Evolutionary conservation across 2,888 invertebrate species (phyloP).

Genomic region (Actias luna): DNA sequence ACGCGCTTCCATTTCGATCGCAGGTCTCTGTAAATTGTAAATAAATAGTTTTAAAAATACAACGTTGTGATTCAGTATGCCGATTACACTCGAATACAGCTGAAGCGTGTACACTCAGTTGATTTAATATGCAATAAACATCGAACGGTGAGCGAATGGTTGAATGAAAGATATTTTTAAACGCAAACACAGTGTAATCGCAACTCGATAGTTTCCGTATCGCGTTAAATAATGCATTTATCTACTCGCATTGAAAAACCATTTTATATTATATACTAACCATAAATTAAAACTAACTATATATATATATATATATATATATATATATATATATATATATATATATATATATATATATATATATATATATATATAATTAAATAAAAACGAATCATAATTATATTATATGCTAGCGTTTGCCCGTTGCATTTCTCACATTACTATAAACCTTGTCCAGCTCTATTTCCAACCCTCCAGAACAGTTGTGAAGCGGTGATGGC

Average conservation of each 20-base stretch:
- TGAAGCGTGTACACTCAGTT: neutral
- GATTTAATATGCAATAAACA: neutral
- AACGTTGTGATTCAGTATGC: neutral
- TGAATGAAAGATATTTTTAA: constrained; percentile 10
- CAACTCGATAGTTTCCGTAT: constrained; percentile 6
- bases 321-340: too few species aligned
- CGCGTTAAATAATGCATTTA: neutral
- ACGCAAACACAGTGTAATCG: neutral
- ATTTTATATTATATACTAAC: neutral
- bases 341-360: too few species aligned
- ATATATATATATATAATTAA: too few species aligned
- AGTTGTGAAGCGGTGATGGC: too few species aligned
- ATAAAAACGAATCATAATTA: too few species aligned
- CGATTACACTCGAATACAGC: neutral
- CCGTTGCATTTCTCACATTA: too few species aligned
- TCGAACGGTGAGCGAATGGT: neutral
- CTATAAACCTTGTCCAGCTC: too few species aligned
- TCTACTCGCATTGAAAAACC: neutral
- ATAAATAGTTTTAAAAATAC: neutral
- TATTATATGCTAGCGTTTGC: too few species aligned
- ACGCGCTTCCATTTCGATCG: too few species aligned
- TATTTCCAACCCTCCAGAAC: too few species aligned
- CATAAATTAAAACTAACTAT: neutral
- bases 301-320: too few species aligned
- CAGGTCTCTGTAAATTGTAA: neutral